Base-by-base conservation (phyloP, 2,888 invertebrate species). In the Trissoscelio sp. region DNA sequence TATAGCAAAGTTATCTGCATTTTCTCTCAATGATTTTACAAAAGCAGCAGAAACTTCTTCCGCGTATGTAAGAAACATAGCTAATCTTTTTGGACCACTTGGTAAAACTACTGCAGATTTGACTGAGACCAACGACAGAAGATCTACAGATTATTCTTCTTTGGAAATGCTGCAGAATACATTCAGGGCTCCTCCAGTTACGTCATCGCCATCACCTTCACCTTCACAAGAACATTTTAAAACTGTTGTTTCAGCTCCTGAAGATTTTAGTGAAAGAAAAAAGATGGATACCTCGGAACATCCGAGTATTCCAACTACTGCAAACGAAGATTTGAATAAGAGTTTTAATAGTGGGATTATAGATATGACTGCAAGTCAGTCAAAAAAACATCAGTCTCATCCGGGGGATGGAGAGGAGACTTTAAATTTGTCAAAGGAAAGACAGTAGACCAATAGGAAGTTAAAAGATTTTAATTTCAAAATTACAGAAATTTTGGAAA, bases 51-150 rank as follows among this genome's bases (percentile, higher is more conserved):
- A 88, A 7, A 88, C 90, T 0, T 88, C 91, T 0, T 88, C 89
- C 3, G 85, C 89, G 0, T 91, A 91, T 37, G 89, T 89, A 46
- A 87, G 91, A 60, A 91, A 91, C 34, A 89, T 91, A 4, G 91
- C 91, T 0, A 91, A 89, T 83, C 82, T 91, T 3, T 91, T 91
- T 69, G 88, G 89, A 0, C 90, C 91, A 0, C 75, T 90, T 4
- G 86, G 86, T 2, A 91, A 91, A 83, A 84, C 86, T 1, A 66
- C 88, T 0, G 85, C 86, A 18, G 89, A 90, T 9, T 78, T 87
- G 0, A 69, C 81, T 0, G 88, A 88, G 1, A 78, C 69, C 3
- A 86, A 70, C 3, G 89, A 88, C 12, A 83, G 87, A n/a, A 85
- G 87, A 67, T 69, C 87, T 0, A 77, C 46, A 4, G 88, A 88